Percentiles rank a stretch among this genome's conserved stretches.
These are phyloP conservation scores for Azemiops feae DNA, from an alignment of 2,113 vertebrate genomes.

Conservation along the genomic window DNA sequence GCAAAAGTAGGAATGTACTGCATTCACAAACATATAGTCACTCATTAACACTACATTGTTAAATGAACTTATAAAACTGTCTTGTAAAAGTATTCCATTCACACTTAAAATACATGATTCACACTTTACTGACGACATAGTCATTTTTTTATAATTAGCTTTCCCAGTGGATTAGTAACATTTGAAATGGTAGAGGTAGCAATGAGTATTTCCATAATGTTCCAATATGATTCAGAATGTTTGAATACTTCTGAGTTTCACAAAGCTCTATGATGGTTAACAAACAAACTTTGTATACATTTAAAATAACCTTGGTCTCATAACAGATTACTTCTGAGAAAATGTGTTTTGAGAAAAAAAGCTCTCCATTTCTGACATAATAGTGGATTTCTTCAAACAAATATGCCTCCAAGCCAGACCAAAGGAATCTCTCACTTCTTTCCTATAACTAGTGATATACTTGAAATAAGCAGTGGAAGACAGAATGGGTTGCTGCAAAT, in stretches of 20 bases:
- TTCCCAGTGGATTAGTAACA: background rate
- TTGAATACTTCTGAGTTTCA: background rate
- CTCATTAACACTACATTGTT: background rate
- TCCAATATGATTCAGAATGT: background rate
- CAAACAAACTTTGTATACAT: background rate
- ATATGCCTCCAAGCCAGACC: too few species aligned
- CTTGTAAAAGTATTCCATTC: background rate
- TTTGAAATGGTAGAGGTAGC: background rate
- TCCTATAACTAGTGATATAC: too few species aligned
- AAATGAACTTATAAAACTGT: background rate
- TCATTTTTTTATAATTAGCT: background rate
- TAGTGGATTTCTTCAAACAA: too few species aligned
- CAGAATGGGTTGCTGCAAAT: too few species aligned
- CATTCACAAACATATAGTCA: background rate
- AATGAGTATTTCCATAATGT: background rate
- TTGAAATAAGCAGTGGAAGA: too few species aligned
- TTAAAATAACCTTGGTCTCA: too few species aligned
- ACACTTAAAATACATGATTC: background rate
- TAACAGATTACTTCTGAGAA: too few species aligned
- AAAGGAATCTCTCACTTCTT: too few species aligned
- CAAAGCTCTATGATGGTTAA: background rate
- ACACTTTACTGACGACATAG: background rate
- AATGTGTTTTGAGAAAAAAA: too few species aligned
- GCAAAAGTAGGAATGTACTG: background rate
- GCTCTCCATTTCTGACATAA: too few species aligned